Evolutionary conservation across 2,888 invertebrate species (phyloP), one percentile per base, ranked within the genome.

Genomic region (Drosophila histrio): DNA sequence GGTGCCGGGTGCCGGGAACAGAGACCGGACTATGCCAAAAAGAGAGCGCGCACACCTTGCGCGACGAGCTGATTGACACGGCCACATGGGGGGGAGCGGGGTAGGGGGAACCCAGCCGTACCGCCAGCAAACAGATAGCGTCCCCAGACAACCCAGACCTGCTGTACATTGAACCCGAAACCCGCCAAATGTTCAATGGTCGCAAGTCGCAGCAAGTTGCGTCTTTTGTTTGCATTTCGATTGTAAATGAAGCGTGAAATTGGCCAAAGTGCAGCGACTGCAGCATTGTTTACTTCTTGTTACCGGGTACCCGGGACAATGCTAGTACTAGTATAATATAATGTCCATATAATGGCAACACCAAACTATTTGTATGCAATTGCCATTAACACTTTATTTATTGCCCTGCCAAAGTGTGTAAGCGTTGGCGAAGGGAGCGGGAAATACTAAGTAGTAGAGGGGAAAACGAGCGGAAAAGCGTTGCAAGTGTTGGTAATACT

Each of bases 201-300:
- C 41, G 24, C 43, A 43, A 43, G 38, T 39, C 72, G 75, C 44
- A 58, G 24, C 43, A 43, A 43, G 38, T 39, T 68, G 75, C 44
- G 61, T 73, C 82, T 82, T 83, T 82, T 85, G 79, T 80, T 88
- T 79, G 78, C 80, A 78, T 79, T 87, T 87, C 77, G 72, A 46
- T 59, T 77, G 75, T 83, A 84, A 90, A 89, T 90, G 90, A 89
- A 89, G 90, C 90, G 83, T 89, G 90, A 90, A 90, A 90, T 90
- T 90, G 89, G 82, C 84, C 80, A 75, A 75, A 84, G 75, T 87
- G 82, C 82, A 82, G 79, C 87, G 74, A 79, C 65, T 79, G 69
- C 67, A 75, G 66, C 77, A 86, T 88, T 88, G 85, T 87, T 88
- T 87, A 77, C 87, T 88, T 88, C 87, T 88, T 86, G 79, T 84